A percentile compares a stretch with the other conserved stretches of the same genome.
These are phyloP conservation scores for Ecliptopera silaceata DNA, from an alignment of 2,888 invertebrate species.

Conservation along the genomic window DNA sequence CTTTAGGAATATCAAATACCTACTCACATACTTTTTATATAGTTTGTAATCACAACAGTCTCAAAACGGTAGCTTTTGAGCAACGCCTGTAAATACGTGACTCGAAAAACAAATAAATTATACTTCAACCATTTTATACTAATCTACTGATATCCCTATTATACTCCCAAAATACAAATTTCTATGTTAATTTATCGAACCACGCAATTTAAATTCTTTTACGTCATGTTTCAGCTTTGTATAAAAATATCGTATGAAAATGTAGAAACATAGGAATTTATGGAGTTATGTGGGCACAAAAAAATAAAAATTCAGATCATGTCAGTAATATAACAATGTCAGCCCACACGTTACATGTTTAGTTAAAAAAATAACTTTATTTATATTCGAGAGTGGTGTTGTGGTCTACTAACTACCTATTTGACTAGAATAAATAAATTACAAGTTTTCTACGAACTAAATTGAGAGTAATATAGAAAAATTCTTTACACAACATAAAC, in stretches of 20 bases:
- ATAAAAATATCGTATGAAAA: not conserved
- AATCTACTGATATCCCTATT: not conserved
- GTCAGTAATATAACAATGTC: slow-evolving; percentile 29
- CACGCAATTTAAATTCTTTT: not conserved
- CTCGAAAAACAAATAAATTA: slow-evolving; percentile 49
- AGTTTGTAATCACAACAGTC: slow-evolving; percentile 62
- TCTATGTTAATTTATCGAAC: not conserved
- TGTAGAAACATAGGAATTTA: slow-evolving; percentile 8
- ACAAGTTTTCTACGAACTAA: no score
- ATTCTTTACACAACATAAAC: no score
- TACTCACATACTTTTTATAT: not conserved
- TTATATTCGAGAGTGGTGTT: slow-evolving; percentile 8
- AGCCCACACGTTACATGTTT: slow-evolving; percentile 29
- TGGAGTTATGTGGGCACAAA: not conserved
- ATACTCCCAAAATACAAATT: not conserved
- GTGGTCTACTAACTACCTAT: slow-evolving; percentile 11
- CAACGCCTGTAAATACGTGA: slow-evolving; percentile 71
- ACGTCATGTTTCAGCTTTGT: not conserved
- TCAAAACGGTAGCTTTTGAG: slow-evolving; percentile 72
- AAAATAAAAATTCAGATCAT: slow-evolving; percentile 33
- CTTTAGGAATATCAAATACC: not conserved
- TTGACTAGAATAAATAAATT: slow-evolving; percentile 21
- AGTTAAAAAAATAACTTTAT: slow-evolving; percentile 13
- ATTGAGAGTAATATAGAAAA: no score
- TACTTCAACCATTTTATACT: not conserved